Percentiles rank a stretch among this genome's conserved stretches.
Conservation (phyloP, 1,140 invertebrate genomes). For the Drosophila baimaii region DNA sequence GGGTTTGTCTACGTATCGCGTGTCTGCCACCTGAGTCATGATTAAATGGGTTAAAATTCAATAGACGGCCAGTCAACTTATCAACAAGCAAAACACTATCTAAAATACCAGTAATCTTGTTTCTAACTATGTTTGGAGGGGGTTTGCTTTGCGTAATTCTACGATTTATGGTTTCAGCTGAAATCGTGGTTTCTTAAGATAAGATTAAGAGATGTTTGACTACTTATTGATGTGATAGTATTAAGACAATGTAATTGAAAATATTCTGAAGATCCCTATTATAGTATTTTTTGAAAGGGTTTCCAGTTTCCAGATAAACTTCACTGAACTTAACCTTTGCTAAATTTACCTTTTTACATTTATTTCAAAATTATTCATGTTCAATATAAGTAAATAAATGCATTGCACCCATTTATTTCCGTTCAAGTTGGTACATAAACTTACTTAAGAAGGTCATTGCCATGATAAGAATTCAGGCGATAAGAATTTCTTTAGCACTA, state of each 20-base stretch:
- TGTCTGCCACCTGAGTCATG: constrained; percentile 21
- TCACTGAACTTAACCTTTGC: no score
- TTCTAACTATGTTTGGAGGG: background rate
- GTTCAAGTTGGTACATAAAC: no score
- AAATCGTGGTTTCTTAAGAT: background rate
- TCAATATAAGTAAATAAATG: no score
- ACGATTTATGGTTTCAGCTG: background rate
- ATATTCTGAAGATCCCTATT: no score
- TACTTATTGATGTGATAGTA: no score
- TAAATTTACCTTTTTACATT: no score
- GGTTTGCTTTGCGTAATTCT: background rate
- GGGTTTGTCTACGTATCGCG: background rate
- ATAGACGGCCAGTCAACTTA: background rate
- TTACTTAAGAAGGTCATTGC: background rate
- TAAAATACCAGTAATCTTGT: background rate
- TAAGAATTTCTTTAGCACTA: background rate
- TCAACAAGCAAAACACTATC: constrained; percentile 6
- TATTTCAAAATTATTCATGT: no score
- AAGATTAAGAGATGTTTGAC: background rate
- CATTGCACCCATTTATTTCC: no score
- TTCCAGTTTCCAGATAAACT: no score
- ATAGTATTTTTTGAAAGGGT: no score
- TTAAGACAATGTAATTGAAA: no score
- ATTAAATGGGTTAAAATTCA: constrained; percentile 9
- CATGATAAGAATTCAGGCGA: background rate